Evolutionary conservation across 1,140 invertebrate species (phyloP).

Genomic region (Maconellicoccus hirsutus): DNA sequence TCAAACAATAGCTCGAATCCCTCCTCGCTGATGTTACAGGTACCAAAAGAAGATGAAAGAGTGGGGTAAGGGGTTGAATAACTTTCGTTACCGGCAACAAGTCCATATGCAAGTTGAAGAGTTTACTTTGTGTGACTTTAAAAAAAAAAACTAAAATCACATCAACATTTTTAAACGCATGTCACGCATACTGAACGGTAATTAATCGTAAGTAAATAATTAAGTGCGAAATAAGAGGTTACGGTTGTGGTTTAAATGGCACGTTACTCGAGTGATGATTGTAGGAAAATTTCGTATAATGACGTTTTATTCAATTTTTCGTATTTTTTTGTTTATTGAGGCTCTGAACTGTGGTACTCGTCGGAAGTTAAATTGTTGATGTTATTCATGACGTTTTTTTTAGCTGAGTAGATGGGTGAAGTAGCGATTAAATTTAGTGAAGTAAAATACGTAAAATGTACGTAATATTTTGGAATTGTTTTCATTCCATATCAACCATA

Average conservation of each 20-base stretch:
- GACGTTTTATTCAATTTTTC: no score
- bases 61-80: slow-evolving; percentile 14
- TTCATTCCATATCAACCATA: no score
- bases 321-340: no score
- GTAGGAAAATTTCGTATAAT: not conserved
- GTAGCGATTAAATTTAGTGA: no score
- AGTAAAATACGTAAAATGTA: no score
- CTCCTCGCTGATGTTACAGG: not conserved
- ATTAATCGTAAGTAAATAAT: not conserved
- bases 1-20: slow-evolving; percentile 20
- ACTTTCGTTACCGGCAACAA: not conserved
- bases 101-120: not conserved
- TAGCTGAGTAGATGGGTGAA: no score
- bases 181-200: not conserved
- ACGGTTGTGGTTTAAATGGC: not conserved
- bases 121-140: slow-evolving; percentile 11
- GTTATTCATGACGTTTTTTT: no score
- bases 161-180: not conserved
- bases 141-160: slow-evolving; percentile 2
- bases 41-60: not conserved
- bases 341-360: no score
- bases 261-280: not conserved
- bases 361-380: no score
- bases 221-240: not conserved
- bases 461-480: no score